A percentile compares a stretch with the other conserved stretches of the same genome.
Conservation (phyloP, 2,888 invertebrate species). For the Tridacna crocea region DNA sequence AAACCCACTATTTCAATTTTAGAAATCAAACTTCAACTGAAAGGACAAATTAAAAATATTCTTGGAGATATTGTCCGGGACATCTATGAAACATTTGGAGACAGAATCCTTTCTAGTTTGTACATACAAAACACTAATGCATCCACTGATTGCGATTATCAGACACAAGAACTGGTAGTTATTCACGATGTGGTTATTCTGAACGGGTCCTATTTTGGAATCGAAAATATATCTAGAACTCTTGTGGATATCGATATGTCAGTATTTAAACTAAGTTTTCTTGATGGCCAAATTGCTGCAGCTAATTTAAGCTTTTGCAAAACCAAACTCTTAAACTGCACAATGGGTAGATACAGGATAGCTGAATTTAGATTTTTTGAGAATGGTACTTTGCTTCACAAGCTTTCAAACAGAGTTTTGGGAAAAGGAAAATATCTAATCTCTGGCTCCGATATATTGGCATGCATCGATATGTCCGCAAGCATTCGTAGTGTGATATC, state of each 20-base stretch:
- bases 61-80: too few relatives aligned
- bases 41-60: too few relatives aligned
- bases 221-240: not conserved
- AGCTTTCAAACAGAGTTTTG: not conserved
- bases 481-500: not conserved
- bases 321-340: constrained; percentile 1
- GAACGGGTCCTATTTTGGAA: constrained; percentile 9
- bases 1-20: too few relatives aligned
- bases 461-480: not conserved
- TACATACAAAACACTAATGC: not conserved
- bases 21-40: too few relatives aligned
- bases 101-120: not conserved
- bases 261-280: not conserved
- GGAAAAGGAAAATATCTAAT: not conserved
- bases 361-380: constrained; percentile 3
- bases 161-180: not conserved
- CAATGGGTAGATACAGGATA: constrained; percentile 9
- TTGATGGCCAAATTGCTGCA: not conserved
- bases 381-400: constrained; percentile 5
- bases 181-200: not conserved
- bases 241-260: constrained; percentile 14
- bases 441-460: not conserved
- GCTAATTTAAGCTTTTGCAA: not conserved
- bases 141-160: not conserved
- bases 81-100: too few relatives aligned